A percentile compares a stretch with the other conserved stretches of the same genome.
Evolutionary conservation across 1,140 invertebrate genomes (phyloP).

Genomic region (Danaus melanippus): DNA sequence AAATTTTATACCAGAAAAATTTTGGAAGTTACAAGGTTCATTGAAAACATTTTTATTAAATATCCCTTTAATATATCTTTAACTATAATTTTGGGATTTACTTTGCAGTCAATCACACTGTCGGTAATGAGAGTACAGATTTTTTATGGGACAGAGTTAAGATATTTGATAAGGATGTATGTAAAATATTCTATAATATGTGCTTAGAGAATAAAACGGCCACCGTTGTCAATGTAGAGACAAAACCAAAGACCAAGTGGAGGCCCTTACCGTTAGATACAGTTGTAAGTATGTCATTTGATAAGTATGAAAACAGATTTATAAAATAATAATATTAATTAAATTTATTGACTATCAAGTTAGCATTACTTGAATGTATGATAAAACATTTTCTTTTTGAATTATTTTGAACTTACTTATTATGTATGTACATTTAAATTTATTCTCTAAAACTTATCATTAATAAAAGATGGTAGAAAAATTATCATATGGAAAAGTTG

Average conservation of each 20-base stretch:
- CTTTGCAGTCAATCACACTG: slow-evolving; percentile 78
- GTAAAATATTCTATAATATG: slow-evolving; percentile 84
- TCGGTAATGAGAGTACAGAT: slow-evolving; percentile 83
- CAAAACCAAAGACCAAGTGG: slow-evolving; percentile 97
- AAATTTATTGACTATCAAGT: no score
- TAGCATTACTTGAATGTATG: no score
- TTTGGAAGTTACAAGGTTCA: slow-evolving; percentile 92
- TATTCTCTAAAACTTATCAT: no score
- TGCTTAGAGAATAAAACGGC: slow-evolving; percentile 85
- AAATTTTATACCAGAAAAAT: slow-evolving; percentile 89
- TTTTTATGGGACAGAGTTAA: slow-evolving; percentile 92
- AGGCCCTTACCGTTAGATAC: slow-evolving; percentile 96
- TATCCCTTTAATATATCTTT: slow-evolving; percentile 3
- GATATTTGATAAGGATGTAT: slow-evolving; percentile 90
- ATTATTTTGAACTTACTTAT: no score
- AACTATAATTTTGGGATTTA: background rate
- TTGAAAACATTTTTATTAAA: slow-evolving; percentile 1
- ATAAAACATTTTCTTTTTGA: no score
- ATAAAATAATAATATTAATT: slow-evolving; percentile 1
- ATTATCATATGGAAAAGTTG: no score
- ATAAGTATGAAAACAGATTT: slow-evolving; percentile 1
- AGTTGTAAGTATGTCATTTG: slow-evolving; percentile 78
- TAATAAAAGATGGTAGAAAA: no score
- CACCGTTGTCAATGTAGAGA: slow-evolving; percentile 85
- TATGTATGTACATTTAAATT: no score